Percentiles rank a stretch among this genome's conserved stretches.
Evolutionary conservation across 2,888 invertebrate species (phyloP).

Genomic region (Arenicola marina): DNA sequence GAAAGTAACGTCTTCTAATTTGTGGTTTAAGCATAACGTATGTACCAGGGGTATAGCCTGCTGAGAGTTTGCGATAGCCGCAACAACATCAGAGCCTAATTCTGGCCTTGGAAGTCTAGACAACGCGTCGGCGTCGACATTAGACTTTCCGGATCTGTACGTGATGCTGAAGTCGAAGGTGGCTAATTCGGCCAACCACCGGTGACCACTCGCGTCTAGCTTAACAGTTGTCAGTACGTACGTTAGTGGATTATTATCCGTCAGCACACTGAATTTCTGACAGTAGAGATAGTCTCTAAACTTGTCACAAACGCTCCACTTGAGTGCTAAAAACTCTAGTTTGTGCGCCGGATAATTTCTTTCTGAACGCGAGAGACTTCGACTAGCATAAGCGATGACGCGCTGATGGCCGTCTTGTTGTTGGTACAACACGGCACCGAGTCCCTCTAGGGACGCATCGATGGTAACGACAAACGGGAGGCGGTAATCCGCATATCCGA

Average conservation of each 20-base stretch:
- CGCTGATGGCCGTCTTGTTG: slow-evolving; percentile 12
- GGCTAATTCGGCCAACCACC: neutral
- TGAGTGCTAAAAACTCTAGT: slow-evolving; percentile 6
- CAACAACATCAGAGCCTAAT: too few relatives aligned
- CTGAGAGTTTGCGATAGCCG: too few relatives aligned
- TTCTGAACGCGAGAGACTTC: slow-evolving; percentile 12
- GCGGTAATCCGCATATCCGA: slow-evolving; percentile 20
- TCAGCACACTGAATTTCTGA: neutral
- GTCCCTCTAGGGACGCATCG: slow-evolving; percentile 18
- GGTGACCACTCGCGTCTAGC: slow-evolving; percentile 1
- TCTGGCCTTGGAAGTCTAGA: neutral
- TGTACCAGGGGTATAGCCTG: too few relatives aligned
- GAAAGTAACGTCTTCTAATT: too few relatives aligned
- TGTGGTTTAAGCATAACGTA: too few relatives aligned
- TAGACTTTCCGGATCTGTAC: neutral
- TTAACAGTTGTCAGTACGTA: slow-evolving; percentile 4
- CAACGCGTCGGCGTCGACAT: neutral
- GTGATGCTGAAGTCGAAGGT: neutral
- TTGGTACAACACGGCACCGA: slow-evolving; percentile 28
- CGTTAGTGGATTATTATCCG: neutral
- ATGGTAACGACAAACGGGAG: slow-evolving; percentile 23
- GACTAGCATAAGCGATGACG: slow-evolving; percentile 19
- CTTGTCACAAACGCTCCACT: neutral
- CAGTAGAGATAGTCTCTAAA: neutral
- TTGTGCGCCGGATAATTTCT: slow-evolving; percentile 21